phyloP scores from a whole-genome alignment of 2,888 invertebrate genomes.

The Stenotaenia linearis region DNA sequence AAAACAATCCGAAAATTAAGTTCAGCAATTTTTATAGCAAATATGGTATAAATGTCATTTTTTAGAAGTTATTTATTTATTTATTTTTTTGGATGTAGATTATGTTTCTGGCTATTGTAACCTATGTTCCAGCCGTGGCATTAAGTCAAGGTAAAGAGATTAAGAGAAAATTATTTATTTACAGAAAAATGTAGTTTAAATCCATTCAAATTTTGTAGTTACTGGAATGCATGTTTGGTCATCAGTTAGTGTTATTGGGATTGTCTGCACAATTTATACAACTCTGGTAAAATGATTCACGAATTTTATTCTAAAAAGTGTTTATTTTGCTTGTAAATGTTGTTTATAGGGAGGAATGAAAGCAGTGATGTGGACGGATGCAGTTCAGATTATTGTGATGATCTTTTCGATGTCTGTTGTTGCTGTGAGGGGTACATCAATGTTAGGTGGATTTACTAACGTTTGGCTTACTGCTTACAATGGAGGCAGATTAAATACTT shows the following conservation, averaged over 20 bases:
- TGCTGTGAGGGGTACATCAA: not conserved
- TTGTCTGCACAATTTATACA: not conserved
- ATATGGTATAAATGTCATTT: not conserved
- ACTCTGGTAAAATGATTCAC: not conserved
- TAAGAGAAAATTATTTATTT: not conserved
- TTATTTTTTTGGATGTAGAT: not conserved
- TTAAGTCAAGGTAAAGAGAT: not conserved
- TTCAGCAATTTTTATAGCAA: not conserved
- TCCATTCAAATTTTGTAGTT: not conserved
- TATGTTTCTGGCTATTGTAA: not conserved
- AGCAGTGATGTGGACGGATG: slow-evolving; percentile 10
- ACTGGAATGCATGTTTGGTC: not conserved
- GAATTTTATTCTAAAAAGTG: not conserved
- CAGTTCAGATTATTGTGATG: not conserved
- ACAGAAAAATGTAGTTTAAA: not conserved
- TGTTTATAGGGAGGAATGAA: not conserved
- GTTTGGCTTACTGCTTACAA: not conserved
- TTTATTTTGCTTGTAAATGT: not conserved
- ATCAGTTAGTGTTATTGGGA: not conserved
- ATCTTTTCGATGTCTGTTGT: not conserved
- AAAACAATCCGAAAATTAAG: not conserved
- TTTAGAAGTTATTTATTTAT: not conserved
- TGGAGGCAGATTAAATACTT: slow-evolving; percentile 1
- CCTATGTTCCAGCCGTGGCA: not conserved
- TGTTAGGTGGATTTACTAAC: not conserved